Conservation (phyloP, 2,888 invertebrate genomes). For the Tricholauxania praeusta region DNA sequence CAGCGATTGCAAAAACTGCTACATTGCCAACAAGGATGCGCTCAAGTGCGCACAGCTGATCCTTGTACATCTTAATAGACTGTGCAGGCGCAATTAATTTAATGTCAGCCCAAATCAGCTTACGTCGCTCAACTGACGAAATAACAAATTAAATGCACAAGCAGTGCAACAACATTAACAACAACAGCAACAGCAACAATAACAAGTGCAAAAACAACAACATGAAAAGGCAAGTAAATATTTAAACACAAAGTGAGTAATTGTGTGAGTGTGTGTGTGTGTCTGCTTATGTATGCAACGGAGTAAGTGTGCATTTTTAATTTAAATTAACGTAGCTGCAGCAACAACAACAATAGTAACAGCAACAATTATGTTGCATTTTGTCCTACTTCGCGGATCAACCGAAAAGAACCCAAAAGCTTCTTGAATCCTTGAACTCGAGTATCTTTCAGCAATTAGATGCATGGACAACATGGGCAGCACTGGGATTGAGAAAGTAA, state of each 20-base stretch:
- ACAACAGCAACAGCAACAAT: not conserved
- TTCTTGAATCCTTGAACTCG: slow-evolving; percentile 24
- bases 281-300: too few relatives aligned
- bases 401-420: slow-evolving; percentile 6
- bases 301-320: not conserved
- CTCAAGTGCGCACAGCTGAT: slow-evolving; percentile 2
- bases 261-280: too few relatives aligned
- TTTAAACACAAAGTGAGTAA: not conserved
- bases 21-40: not conserved
- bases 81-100: slow-evolving; percentile 28
- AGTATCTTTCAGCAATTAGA: slow-evolving; percentile 32
- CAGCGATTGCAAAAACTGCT: not conserved
- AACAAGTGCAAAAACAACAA: not conserved
- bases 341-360: not conserved
- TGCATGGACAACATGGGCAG: slow-evolving; percentile 52
- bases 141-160: slow-evolving; percentile 19
- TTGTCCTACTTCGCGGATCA: slow-evolving; percentile 14
- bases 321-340: not conserved
- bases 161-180: not conserved
- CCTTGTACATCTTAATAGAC: slow-evolving; percentile 3
- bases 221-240: not conserved
- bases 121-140: slow-evolving; percentile 23
- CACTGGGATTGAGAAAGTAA: slow-evolving; percentile 58
- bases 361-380: slow-evolving; percentile 6
- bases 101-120: slow-evolving; percentile 25